Evolutionary conservation across 2,888 invertebrate genomes (phyloP).

Genomic region (Drosophila atripex): DNA sequence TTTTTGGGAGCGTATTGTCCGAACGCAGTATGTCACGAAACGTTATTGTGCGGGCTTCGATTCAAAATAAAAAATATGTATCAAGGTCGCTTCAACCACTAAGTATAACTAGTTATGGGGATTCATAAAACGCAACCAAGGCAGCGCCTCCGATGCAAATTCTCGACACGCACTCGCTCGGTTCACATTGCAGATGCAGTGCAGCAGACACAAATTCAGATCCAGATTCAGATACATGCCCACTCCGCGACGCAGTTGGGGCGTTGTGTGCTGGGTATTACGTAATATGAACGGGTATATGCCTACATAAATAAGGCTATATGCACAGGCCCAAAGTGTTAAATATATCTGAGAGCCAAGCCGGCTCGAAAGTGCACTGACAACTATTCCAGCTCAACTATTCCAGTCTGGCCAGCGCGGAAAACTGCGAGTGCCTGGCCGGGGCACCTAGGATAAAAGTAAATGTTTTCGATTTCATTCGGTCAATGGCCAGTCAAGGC

Average conservation of each 20-base stretch:
- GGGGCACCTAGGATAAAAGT: slow-evolving; percentile 7
- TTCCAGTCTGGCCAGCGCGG: slow-evolving; percentile 5
- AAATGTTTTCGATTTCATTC: slow-evolving; percentile 44
- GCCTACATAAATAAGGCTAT: slow-evolving; percentile 39
- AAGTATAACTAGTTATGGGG: slow-evolving; percentile 48
- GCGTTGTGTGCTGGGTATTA: slow-evolving; percentile 62
- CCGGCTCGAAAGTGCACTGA: slow-evolving; percentile 73
- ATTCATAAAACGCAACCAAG: slow-evolving; percentile 52
- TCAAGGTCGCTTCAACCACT: slow-evolving; percentile 57
- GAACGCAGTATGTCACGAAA: slow-evolving; percentile 59
- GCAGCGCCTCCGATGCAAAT: slow-evolving; percentile 51
- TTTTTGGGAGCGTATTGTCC: slow-evolving; percentile 48
- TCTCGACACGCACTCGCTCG: slow-evolving; percentile 53
- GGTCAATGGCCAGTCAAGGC: slow-evolving; percentile 53
- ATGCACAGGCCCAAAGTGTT: slow-evolving; percentile 58
- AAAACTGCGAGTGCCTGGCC: slow-evolving; percentile 8
- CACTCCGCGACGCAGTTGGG: slow-evolving; percentile 65
- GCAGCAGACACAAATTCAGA: slow-evolving; percentile 12
- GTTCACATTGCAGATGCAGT: slow-evolving; percentile 20
- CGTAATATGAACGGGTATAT: slow-evolving; percentile 57
- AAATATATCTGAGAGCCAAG: slow-evolving; percentile 58
- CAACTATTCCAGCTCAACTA: slow-evolving; percentile 64
- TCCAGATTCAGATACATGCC: slow-evolving; percentile 37
- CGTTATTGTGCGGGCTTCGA: slow-evolving; percentile 30
- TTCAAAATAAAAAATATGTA: slow-evolving; percentile 39